Evolutionary conservation across 1,140 invertebrate species (phyloP).

Genomic region (Brachystomella parvula): DNA sequence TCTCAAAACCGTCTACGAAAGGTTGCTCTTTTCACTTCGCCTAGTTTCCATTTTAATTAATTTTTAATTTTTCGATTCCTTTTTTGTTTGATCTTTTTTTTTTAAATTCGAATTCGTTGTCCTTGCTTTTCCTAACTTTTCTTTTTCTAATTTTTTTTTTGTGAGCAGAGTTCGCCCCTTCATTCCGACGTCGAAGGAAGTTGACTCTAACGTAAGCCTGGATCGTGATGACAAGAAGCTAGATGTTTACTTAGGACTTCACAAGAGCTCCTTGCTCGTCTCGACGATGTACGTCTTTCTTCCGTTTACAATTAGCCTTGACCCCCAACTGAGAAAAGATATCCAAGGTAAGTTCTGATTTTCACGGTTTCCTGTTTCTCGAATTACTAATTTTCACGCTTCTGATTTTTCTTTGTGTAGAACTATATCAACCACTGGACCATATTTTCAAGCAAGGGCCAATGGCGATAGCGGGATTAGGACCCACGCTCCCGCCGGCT

Average conservation of each 20-base stretch:
- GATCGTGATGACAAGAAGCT: conserved; percentile 90
- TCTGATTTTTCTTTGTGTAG: conserved; percentile 8
- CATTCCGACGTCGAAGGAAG: conserved; percentile 74
- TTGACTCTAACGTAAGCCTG: conserved; percentile 78
- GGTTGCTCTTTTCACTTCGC: conserved; percentile 54
- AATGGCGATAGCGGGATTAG: background rate
- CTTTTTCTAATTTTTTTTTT: conserved; percentile 10
- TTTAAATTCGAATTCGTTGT: background rate
- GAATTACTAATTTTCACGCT: background rate
- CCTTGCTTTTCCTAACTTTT: background rate
- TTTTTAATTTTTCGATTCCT: background rate
- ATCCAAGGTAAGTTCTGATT: conserved; percentile 64
- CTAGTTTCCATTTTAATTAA: conserved; percentile 27
- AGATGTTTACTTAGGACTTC: conserved; percentile 82
- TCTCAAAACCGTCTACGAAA: conserved; percentile 82
- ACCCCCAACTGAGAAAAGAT: conserved; percentile 91
- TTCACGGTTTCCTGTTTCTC: background rate
- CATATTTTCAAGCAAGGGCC: conserved; percentile 33
- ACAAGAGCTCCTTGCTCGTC: conserved; percentile 67
- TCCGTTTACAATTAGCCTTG: conserved; percentile 92
- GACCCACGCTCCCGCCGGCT: background rate
- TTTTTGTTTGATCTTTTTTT: conserved; percentile 7
- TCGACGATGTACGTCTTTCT: conserved; percentile 88
- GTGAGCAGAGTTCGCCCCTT: conserved; percentile 59
- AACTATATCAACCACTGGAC: conserved; percentile 36